Evolutionary conservation across 2,113 vertebrate species (phyloP).

Genomic region (Mesocricetus auratus): DNA sequence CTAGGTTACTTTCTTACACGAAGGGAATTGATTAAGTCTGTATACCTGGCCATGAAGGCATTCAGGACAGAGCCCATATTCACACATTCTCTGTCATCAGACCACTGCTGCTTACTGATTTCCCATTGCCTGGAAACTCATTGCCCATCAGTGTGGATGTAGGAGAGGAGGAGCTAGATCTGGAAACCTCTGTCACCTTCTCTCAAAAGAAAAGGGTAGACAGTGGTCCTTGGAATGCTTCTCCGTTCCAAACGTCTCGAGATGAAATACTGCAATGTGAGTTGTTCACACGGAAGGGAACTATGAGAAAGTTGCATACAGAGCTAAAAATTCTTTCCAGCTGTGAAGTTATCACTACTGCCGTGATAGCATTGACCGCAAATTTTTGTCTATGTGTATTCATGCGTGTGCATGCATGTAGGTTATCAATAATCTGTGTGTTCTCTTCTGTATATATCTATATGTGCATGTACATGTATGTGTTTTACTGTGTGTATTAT

Average conservation of each 20-base stretch:
- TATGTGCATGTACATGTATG: neutral
- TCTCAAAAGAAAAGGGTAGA: neutral
- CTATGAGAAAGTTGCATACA: neutral
- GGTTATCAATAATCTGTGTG: neutral
- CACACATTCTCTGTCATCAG: neutral
- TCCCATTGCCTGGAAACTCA: neutral
- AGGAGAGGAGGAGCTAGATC: neutral
- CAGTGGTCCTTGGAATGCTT: neutral
- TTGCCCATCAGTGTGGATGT: neutral
- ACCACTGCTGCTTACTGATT: accelerated
- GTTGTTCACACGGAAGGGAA: neutral
- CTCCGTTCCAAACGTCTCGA: neutral
- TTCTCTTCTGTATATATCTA: neutral
- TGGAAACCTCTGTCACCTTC: neutral
- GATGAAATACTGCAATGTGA: neutral
- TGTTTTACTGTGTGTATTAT: neutral
- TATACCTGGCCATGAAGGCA: neutral
- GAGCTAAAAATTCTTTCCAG: neutral
- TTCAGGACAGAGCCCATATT: neutral
- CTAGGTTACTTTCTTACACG: neutral
- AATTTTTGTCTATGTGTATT: neutral
- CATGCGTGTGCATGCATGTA: no score
- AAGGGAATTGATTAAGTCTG: neutral
- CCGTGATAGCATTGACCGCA: neutral
- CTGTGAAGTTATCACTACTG: neutral